Evolutionary conservation across 1,140 invertebrate species (phyloP).

Genomic region (Brachystomella parvula): DNA sequence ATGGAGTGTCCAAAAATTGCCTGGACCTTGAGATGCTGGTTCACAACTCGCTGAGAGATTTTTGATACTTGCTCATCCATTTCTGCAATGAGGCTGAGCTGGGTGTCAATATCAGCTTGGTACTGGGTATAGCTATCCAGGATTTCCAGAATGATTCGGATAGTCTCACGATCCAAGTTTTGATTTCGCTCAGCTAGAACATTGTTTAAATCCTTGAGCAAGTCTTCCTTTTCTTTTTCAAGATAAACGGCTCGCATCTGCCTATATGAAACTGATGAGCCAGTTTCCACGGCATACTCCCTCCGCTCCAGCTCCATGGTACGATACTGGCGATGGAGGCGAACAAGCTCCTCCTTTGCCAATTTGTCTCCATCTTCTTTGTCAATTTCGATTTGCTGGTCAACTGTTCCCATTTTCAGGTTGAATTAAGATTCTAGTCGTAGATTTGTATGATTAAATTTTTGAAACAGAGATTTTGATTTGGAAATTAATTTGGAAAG

Average conservation of each 20-base stretch:
- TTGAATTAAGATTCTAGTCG: neutral
- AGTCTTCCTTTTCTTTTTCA: conserved; percentile 22
- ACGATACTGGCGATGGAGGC: conserved; percentile 20
- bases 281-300: conserved; percentile 6
- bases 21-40: conserved; percentile 30
- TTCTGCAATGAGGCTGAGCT: conserved; percentile 22
- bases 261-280: conserved; percentile 9
- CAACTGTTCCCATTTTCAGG: neutral
- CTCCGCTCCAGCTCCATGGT: conserved; percentile 23
- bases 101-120: conserved; percentile 14
- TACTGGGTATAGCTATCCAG: conserved; percentile 22
- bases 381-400: neutral
- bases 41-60: conserved; percentile 25
- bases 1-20: conserved; percentile 29
- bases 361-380: conserved; percentile 5
- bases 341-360: conserved; percentile 19
- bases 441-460: neutral
- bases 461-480: no score
- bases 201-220: conserved; percentile 25
- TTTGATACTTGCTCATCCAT: conserved; percentile 34
- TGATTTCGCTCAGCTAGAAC: conserved; percentile 10
- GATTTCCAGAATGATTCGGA: conserved; percentile 14
- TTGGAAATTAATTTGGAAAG: no score
- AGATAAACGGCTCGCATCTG: neutral
- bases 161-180: conserved; percentile 17